Evolutionary conservation across 2,888 invertebrate genomes (phyloP).

Genomic region (Chironomus tentans): DNA sequence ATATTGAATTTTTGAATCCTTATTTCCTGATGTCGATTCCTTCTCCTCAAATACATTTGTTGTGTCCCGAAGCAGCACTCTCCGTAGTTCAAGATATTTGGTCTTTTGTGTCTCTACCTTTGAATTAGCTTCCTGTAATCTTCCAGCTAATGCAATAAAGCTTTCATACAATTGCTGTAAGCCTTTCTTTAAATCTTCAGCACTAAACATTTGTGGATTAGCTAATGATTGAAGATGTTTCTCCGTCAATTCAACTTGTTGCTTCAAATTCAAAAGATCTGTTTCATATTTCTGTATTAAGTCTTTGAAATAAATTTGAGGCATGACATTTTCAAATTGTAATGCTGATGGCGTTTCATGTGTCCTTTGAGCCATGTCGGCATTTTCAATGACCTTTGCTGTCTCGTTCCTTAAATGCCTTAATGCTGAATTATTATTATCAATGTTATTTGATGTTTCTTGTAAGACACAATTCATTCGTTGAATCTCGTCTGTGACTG

Average conservation of each 20-base stretch:
- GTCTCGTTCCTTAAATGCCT: constrained; percentile 56
- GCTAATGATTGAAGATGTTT: constrained; percentile 59
- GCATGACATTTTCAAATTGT: constrained; percentile 66
- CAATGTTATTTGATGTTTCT: constrained; percentile 39
- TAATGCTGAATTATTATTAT: constrained; percentile 40
- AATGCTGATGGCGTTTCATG: constrained; percentile 66
- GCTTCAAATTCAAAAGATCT: constrained; percentile 56
- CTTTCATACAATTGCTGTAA: constrained; percentile 78
- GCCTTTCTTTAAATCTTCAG: constrained; percentile 67
- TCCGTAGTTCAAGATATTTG: constrained; percentile 70
- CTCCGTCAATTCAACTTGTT: constrained; percentile 64
- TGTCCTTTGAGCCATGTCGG: constrained; percentile 69
- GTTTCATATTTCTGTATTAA: constrained; percentile 61
- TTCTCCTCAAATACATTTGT: constrained; percentile 62
- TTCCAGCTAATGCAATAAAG: constrained; percentile 77
- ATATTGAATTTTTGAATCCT: neutral
- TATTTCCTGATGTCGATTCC: constrained; percentile 30
- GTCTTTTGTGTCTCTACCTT: constrained; percentile 68
- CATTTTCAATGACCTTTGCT: constrained; percentile 59
- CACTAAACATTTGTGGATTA: constrained; percentile 53
- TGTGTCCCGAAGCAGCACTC: constrained; percentile 60
- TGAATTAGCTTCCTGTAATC: constrained; percentile 69
- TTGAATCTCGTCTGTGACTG: constrained; percentile 34
- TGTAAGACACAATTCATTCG: constrained; percentile 34
- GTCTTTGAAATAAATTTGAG: constrained; percentile 59